Conservation (phyloP, 2,797 vertebrate species). For the Pachyuromys duprasi region DNA sequence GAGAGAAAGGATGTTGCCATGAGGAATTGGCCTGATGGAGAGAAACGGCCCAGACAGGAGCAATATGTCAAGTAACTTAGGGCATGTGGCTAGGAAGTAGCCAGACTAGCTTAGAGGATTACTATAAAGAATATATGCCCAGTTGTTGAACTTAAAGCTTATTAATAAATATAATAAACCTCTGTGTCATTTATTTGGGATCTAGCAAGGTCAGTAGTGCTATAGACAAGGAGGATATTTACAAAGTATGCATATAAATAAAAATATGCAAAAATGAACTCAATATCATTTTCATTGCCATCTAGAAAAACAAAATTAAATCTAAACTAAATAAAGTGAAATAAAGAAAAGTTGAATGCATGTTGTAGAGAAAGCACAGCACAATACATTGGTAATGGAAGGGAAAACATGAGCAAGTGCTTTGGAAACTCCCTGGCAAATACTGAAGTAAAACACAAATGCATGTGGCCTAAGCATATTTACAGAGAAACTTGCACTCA, state of each 20-base stretch:
- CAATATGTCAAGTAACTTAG: too few species aligned
- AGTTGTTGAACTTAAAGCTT: too few species aligned
- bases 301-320: conserved; percentile 28
- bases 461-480: not conserved
- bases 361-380: not conserved
- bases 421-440: conserved; percentile 8
- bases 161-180: too few species aligned
- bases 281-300: not conserved
- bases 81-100: too few species aligned
- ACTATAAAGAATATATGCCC: too few species aligned
- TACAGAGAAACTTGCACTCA: not conserved
- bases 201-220: not conserved
- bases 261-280: not conserved
- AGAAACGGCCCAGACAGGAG: too few species aligned
- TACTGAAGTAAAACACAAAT: not conserved
- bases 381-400: not conserved
- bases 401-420: not conserved
- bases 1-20: too few species aligned
- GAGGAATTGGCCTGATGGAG: too few species aligned
- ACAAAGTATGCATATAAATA: not conserved
- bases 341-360: conserved; percentile 5
- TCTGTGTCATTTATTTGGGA: too few species aligned
- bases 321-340: conserved; percentile 10
- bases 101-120: too few species aligned
- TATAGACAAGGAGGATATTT: not conserved